Conservation (phyloP, 53 echinoderm and acorn worm species). For the Antedon mediterranea region DNA sequence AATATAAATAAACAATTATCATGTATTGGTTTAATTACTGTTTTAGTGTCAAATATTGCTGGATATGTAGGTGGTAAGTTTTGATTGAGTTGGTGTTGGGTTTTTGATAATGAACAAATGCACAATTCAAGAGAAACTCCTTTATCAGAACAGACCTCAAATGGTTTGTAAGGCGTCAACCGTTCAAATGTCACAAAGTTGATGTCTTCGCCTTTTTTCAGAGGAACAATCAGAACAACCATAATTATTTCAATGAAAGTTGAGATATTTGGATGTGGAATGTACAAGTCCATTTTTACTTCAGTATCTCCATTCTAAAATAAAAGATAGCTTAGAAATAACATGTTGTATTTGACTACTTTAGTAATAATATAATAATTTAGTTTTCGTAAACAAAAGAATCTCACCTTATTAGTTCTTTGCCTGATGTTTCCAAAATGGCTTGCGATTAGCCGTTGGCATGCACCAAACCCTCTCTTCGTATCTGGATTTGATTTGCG, state of each 20-base stretch:
- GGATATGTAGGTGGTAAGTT: background rate
- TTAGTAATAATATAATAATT: too few relatives aligned
- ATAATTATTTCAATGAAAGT: background rate
- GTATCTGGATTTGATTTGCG: constrained; percentile 15
- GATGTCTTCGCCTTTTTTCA: too few relatives aligned
- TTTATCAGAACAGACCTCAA: background rate
- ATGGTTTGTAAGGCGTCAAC: background rate
- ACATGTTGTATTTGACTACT: background rate
- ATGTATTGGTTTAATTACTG: background rate
- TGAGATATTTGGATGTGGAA: background rate
- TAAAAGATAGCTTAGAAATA: background rate
- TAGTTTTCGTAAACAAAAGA: background rate
- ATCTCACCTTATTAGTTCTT: constrained; percentile 34
- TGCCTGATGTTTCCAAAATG: constrained; percentile 54
- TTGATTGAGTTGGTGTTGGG: background rate
- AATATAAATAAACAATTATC: background rate
- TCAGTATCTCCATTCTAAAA: background rate
- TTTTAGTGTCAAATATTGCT: background rate
- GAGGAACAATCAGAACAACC: background rate
- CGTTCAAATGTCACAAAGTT: background rate
- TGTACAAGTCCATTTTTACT: background rate
- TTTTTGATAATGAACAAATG: background rate
- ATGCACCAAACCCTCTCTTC: constrained; percentile 36
- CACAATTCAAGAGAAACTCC: background rate
- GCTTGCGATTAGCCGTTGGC: constrained; percentile 35